Conservation (phyloP, 2,888 invertebrate genomes). For the Didymodactylos carnosus region DNA sequence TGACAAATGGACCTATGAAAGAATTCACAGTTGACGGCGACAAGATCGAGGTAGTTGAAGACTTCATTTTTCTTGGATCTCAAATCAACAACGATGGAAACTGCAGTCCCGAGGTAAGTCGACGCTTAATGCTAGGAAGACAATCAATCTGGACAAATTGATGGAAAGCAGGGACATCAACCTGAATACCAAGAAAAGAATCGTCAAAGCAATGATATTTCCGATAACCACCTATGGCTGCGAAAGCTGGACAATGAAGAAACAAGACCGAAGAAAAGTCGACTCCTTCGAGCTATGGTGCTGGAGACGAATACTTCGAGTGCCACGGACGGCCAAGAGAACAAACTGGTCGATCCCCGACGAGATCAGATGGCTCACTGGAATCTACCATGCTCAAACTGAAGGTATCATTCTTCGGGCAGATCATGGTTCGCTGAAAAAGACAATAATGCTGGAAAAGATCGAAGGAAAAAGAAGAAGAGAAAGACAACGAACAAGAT, state of each 20-base stretch:
- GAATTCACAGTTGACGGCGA: neutral
- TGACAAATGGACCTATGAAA: neutral
- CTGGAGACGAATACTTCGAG: neutral
- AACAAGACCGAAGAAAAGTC: neutral
- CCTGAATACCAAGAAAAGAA: neutral
- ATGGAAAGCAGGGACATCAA: neutral
- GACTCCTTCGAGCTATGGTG: neutral
- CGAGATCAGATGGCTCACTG: neutral
- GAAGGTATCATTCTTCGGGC: neutral
- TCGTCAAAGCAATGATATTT: neutral
- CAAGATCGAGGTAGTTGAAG: neutral
- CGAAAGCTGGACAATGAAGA: neutral
- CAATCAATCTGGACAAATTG: neutral
- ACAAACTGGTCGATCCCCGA: neutral
- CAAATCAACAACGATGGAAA: neutral
- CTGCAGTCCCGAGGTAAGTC: neutral
- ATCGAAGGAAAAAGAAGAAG: neutral
- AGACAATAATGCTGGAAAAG: neutral
- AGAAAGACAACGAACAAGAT: neutral
- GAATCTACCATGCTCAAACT: neutral
- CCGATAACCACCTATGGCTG: neutral
- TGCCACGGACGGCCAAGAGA: neutral
- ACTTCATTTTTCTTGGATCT: neutral
- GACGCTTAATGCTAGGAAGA: neutral
- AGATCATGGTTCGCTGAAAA: neutral